These are phyloP conservation scores for Styela plicata DNA, from an alignment of 23 tunicate genomes.

Conservation along the genomic window DNA sequence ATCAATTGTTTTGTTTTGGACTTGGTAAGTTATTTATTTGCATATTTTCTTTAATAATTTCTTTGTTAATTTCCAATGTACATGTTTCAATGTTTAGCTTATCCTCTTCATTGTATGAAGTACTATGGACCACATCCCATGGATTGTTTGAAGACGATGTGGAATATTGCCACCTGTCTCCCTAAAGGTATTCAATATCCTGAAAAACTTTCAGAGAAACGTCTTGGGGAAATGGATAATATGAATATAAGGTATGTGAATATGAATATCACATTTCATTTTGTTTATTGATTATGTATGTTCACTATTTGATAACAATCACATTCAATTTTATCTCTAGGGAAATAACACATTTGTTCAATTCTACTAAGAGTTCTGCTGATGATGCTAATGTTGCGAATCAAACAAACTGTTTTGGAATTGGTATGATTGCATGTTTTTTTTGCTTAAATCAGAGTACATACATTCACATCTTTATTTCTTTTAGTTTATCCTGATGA, in stretches of 20 bases:
- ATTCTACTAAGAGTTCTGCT: background rate
- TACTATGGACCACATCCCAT: constrained; percentile 28
- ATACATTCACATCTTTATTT: too few relatives aligned
- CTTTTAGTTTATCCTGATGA: too few relatives aligned
- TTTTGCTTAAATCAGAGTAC: background rate
- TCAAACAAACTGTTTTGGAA: constrained; percentile 38
- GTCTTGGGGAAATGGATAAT: background rate
- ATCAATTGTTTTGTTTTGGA: too few relatives aligned
- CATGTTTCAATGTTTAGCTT: background rate
- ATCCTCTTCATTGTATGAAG: constrained; percentile 5
- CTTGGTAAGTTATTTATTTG: too few relatives aligned
- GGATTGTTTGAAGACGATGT: constrained; percentile 20
- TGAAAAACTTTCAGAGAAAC: background rate
- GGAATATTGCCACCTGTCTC: constrained; percentile 16
- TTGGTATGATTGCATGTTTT: constrained; percentile 1
- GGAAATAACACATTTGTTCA: background rate
- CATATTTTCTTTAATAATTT: too few relatives aligned
- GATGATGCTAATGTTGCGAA: constrained; percentile 10
- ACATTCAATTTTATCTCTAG: too few relatives aligned
- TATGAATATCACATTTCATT: too few relatives aligned
- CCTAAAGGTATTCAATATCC: constrained; percentile 11
- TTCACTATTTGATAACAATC: too few relatives aligned
- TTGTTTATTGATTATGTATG: too few relatives aligned
- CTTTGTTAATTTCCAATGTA: background rate
- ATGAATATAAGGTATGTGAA: background rate